phyloP scores from a whole-genome alignment of 37 sponge, comb jelly and placozoan genomes.

The Eunapius fragilis region DNA sequence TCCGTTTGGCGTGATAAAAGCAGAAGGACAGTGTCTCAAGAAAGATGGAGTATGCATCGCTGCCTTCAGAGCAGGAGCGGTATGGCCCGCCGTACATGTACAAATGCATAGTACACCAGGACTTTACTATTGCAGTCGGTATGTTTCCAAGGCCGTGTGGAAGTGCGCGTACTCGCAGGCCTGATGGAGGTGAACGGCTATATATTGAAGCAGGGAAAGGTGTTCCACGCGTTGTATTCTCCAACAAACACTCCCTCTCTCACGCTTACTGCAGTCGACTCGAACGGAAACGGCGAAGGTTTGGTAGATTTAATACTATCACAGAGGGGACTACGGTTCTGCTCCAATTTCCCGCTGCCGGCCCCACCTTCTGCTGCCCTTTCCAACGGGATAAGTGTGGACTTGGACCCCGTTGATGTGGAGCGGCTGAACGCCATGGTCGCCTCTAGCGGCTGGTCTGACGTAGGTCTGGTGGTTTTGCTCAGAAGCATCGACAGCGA shows the following conservation, averaged over 20 bases:
- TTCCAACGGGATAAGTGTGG: slow-evolving; percentile 6
- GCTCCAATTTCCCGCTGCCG: neutral
- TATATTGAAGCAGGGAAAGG: slow-evolving; percentile 16
- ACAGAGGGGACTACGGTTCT: too few relatives aligned
- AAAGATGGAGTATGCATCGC: neutral
- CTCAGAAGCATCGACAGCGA: neutral
- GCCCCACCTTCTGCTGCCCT: neutral
- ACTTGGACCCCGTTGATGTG: neutral
- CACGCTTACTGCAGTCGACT: slow-evolving; percentile 11
- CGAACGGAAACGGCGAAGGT: neutral
- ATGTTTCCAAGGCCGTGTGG: slow-evolving; percentile 18
- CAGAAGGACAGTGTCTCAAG: neutral
- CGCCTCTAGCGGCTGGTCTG: neutral
- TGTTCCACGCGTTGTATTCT: slow-evolving; percentile 2
- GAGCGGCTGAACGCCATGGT: slow-evolving; percentile 6
- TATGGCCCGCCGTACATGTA: neutral
- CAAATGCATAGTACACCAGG: neutral
- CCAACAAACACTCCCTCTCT: slow-evolving; percentile 1
- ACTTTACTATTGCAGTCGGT: slow-evolving; percentile 6
- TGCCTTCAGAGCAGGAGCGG: neutral
- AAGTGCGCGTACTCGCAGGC: slow-evolving; percentile 46
- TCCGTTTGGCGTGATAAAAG: neutral
- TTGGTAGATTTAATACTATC: neutral
- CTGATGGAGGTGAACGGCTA: slow-evolving; percentile 33
- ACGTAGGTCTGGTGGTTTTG: slow-evolving; percentile 15